Evolutionary conservation across 2,797 vertebrate species (phyloP).

Genomic region (Onychomys torridus): DNA sequence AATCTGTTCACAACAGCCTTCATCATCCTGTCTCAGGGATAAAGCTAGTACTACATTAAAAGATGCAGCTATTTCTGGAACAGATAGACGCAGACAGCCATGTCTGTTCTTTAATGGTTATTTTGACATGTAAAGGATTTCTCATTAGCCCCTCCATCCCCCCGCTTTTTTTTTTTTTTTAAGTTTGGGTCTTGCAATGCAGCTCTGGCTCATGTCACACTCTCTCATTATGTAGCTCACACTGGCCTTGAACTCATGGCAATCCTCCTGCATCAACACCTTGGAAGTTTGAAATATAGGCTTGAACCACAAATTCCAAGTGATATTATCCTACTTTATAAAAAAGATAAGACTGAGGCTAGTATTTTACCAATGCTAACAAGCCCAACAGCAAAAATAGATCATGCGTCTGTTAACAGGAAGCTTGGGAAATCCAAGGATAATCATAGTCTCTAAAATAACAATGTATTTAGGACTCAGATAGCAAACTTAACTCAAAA

Average conservation of each 20-base stretch:
- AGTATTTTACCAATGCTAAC: background rate
- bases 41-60: background rate
- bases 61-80: background rate
- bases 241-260: background rate
- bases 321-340: background rate
- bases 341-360: background rate
- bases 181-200: background rate
- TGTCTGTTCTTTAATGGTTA: background rate
- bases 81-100: too few relatives aligned
- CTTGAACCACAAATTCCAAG: background rate
- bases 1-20: background rate
- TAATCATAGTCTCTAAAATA: background rate
- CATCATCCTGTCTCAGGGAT: background rate
- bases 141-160: background rate
- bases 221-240: background rate
- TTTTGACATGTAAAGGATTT: background rate
- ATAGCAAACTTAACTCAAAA: background rate
- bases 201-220: background rate
- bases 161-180: too few relatives aligned
- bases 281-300: background rate
- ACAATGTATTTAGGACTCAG: background rate
- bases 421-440: slow-evolving; percentile 11
- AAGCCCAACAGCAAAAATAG: background rate
- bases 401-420: background rate
- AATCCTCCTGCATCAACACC: background rate